phyloP scores from a whole-genome alignment of 92 coral and sea anemone species.

The Muricea muricata region DNA sequence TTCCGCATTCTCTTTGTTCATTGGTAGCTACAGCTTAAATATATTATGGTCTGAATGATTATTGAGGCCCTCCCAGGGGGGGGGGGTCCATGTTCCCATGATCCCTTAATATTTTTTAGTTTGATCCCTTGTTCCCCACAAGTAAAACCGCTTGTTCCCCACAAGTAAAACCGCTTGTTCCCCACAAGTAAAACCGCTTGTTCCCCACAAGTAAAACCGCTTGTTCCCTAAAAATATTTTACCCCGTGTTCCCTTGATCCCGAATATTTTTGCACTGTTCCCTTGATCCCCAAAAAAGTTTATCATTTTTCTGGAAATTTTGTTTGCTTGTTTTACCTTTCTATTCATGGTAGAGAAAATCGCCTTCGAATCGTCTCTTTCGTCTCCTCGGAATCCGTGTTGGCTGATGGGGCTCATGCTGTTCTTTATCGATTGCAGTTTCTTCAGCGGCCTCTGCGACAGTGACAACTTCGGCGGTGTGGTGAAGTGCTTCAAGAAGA shows the following conservation, averaged over 20 bases:
- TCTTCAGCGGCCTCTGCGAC: constrained; percentile 69
- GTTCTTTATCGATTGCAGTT: constrained; percentile 58
- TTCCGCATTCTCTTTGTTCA: too few relatives aligned
- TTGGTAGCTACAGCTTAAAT: too few relatives aligned
- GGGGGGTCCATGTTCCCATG: constrained; percentile 40
- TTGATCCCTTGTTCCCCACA: too few relatives aligned
- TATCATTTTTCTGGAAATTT: constrained; percentile 48
- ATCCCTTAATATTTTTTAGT: too few relatives aligned
- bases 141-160: constrained; percentile 33
- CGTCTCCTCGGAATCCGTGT: constrained; percentile 68
- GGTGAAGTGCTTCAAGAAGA: constrained; percentile 73
- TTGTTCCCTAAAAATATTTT: too few relatives aligned
- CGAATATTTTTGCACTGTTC: constrained; percentile 46
- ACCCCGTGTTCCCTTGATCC: constrained; percentile 57
- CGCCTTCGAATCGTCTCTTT: constrained; percentile 69
- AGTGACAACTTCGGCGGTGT: constrained; percentile 70
- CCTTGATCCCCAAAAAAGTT: constrained; percentile 56
- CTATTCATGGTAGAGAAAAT: constrained; percentile 68
- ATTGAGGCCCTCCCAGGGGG: constrained; percentile 53
- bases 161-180: too few relatives aligned
- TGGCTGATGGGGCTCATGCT: constrained; percentile 56
- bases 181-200: too few relatives aligned
- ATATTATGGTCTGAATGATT: too few relatives aligned
- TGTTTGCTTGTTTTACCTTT: constrained; percentile 46
- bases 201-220: too few relatives aligned